Base-by-base conservation (phyloP, 2,797 vertebrate species). In the Sebastes taczanowskii region DNA sequence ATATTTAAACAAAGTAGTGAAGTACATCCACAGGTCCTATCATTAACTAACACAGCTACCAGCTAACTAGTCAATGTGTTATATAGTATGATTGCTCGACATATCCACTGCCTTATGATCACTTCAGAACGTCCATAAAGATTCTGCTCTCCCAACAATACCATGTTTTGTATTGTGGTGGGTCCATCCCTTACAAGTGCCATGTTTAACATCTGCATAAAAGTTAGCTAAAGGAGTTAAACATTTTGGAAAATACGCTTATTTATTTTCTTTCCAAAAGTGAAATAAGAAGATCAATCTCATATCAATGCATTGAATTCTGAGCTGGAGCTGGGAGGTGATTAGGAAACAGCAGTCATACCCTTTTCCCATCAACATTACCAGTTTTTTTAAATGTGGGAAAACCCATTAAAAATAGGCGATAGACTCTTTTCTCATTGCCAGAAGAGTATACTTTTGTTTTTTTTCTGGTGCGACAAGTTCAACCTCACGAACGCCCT, bases 401-500 rank as follows among this genome's bases (percentile, higher is more conserved):
- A 46, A 46, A 46, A 18, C 11, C 9, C 22, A 22, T 0, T 11
- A 56, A 56, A 23, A 23, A 56, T 42, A 42, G 38, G 11, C 53
- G 3, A 14, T 56, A 56, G 22, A 25, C 53, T 23, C 5, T 0
- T 25, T 56, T 56, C 22, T 22, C 11, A 56, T 25, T 56, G 22
- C 11, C 22, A 56, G 53, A 56, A n/a, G 5, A 56, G 22, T 56
- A 8, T 18, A 18, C 42, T 0, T 4, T 46, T 7, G 14, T 7
- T 18, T 46, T 46, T 46, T 46, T 46, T 46, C 42, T 46, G 42
- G 42, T 46, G 42, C 3, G 6, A 7, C 42, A 18, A 16, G 42
- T 3, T 46, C 42, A 18, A 46, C 16, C 0, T 46, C 42, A 46
- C 42, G 18, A 18, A 46, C 3, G 1, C 3, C 0, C 16, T 46